Percentiles rank a stretch among this genome's conserved stretches.
These are phyloP conservation scores for Leptinotarsa rubiginosa DNA, from an alignment of 2,888 invertebrate genomes.

Conservation along the genomic window DNA sequence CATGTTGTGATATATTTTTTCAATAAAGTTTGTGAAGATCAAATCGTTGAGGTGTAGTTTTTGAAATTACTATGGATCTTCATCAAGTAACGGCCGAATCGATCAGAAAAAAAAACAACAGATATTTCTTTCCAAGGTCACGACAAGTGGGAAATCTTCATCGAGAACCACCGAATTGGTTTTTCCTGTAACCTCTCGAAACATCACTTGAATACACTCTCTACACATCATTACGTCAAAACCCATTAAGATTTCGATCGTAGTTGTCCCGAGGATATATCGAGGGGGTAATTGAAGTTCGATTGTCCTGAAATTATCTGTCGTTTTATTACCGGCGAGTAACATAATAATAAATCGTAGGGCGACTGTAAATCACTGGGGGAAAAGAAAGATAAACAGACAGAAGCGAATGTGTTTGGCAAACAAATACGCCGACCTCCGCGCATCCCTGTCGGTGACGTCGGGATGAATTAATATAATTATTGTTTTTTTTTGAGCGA, in stretches of 20 bases:
- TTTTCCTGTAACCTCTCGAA: not conserved
- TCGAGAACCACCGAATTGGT: too few species aligned
- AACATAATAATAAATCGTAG: constrained; percentile 16
- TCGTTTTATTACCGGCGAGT: constrained; percentile 11
- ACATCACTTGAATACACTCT: not conserved
- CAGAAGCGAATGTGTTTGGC: constrained; percentile 16
- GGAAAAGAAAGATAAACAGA: constrained; percentile 15
- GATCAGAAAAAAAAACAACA: too few species aligned
- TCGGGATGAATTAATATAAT: constrained; percentile 11
- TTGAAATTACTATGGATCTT: too few species aligned
- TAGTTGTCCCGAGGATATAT: not conserved
- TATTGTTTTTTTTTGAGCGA: constrained; percentile 19
- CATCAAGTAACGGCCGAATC: too few species aligned
- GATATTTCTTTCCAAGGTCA: too few species aligned
- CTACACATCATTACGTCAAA: constrained; percentile 7
- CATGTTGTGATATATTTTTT: too few species aligned
- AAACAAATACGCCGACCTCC: constrained; percentile 1
- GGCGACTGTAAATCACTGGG: not conserved
- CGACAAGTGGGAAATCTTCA: too few species aligned
- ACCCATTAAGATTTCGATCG: constrained; percentile 11
- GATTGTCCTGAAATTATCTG: constrained; percentile 20
- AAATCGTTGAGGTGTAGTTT: too few species aligned
- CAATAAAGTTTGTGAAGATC: too few species aligned
- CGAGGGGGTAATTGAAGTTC: constrained; percentile 19
- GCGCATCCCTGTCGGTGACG: constrained; percentile 9